Conservation (phyloP, 2,797 vertebrate species). For the Alca torda region DNA sequence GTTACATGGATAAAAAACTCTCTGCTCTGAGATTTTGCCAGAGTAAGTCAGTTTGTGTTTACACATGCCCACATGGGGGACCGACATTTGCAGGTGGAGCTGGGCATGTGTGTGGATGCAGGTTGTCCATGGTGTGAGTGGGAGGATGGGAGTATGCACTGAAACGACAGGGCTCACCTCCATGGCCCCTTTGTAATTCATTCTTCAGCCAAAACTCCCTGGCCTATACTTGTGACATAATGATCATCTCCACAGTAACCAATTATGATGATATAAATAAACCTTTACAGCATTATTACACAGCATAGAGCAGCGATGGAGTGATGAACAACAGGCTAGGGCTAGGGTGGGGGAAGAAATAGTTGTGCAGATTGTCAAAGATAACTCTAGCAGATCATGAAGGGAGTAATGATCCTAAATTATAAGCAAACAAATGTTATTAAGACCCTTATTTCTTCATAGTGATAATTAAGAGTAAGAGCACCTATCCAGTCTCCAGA, state of each 20-base stretch:
- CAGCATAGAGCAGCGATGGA: neutral
- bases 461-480: neutral
- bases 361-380: neutral
- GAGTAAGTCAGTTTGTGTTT: neutral
- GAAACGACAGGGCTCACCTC: neutral
- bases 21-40: neutral
- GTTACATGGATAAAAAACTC: neutral
- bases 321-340: neutral
- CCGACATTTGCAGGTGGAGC: neutral
- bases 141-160: neutral
- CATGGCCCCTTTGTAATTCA: neutral
- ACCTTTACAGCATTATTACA: neutral
- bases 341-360: neutral
- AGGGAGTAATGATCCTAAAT: neutral
- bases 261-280: conserved; percentile 47
- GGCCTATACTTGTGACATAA: conserved; percentile 21
- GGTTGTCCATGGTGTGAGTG: neutral
- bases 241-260: conserved; percentile 48
- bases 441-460: neutral
- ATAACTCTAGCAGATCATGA: neutral
- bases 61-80: neutral
- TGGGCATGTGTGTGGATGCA: neutral
- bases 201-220: conserved; percentile 1
- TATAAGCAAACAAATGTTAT: neutral
- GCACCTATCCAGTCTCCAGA: neutral